phyloP scores from a whole-genome alignment of 1,140 invertebrate genomes.

The Drosophila ficusphila region DNA sequence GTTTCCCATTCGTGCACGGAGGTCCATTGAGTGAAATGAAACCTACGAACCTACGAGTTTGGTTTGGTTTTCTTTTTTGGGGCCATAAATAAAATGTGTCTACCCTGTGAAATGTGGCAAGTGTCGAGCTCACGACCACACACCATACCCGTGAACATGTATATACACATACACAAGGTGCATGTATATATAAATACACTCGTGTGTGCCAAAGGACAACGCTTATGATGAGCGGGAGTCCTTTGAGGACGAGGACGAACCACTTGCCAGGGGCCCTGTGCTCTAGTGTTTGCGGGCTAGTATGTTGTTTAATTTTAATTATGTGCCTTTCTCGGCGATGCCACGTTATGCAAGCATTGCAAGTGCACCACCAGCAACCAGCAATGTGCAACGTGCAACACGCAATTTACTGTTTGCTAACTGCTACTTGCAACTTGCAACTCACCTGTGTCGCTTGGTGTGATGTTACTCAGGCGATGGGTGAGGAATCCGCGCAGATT shows the following conservation, averaged over 20 bases:
- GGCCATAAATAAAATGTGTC: constrained; percentile 60
- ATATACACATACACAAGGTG: neutral
- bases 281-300: constrained; percentile 58
- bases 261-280: constrained; percentile 51
- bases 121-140: constrained; percentile 16
- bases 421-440: neutral
- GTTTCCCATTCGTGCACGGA: neutral
- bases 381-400: too few relatives aligned
- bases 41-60: constrained; percentile 37
- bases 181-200: constrained; percentile 31
- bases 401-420: too few relatives aligned
- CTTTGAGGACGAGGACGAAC: constrained; percentile 43
- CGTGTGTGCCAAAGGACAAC: constrained; percentile 53
- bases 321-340: constrained; percentile 44
- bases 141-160: neutral
- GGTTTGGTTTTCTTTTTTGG: constrained; percentile 20
- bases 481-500: constrained; percentile 86
- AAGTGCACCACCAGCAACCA: too few relatives aligned
- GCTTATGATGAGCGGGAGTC: constrained; percentile 18
- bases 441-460: constrained; percentile 87
- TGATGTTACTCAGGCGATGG: constrained; percentile 85
- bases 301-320: constrained; percentile 81
- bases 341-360: constrained; percentile 63
- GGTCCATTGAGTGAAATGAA: constrained; percentile 40
- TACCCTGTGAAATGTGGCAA: constrained; percentile 55